These are phyloP conservation scores for Procambarus clarkii DNA, from an alignment of 1,140 invertebrate species.

Conservation along the genomic window DNA sequence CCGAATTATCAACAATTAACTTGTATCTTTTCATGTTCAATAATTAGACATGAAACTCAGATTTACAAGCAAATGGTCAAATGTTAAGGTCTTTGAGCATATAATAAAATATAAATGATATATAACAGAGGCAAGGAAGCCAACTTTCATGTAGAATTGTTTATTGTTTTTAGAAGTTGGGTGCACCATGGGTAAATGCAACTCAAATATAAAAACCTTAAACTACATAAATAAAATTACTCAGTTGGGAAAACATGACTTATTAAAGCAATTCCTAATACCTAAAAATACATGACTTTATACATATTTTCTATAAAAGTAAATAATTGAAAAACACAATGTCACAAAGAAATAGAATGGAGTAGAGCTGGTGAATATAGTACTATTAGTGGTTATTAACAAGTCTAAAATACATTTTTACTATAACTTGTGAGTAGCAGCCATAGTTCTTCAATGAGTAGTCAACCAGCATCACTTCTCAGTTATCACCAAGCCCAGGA, in stretches of 20 bases:
- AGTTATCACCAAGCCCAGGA: slow-evolving; percentile 33
- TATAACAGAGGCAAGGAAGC: slow-evolving; percentile 29
- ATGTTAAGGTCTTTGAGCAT: slow-evolving; percentile 56
- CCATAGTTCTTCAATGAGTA: slow-evolving; percentile 27
- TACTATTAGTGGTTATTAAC: slow-evolving; percentile 68
- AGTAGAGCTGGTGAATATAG: slow-evolving; percentile 63
- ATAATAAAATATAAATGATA: slow-evolving; percentile 56
- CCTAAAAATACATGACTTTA: slow-evolving; percentile 62
- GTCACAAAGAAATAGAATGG: slow-evolving; percentile 55
- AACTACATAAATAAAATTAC: slow-evolving; percentile 65
- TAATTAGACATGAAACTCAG: slow-evolving; percentile 41
- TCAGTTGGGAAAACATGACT: slow-evolving; percentile 54
- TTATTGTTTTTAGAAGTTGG: slow-evolving; percentile 15
- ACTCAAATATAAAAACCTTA: slow-evolving; percentile 62
- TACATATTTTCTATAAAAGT: slow-evolving; percentile 59
- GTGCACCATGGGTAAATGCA: slow-evolving; percentile 63
- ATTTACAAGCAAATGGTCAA: slow-evolving; percentile 31
- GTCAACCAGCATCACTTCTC: slow-evolving; percentile 20
- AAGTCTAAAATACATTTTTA: slow-evolving; percentile 64
- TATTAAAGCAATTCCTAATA: slow-evolving; percentile 48
- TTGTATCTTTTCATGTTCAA: slow-evolving; percentile 19
- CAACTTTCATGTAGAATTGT: slow-evolving; percentile 33
- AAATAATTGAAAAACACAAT: slow-evolving; percentile 41
- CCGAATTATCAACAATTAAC: slow-evolving; percentile 32
- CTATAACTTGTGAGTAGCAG: slow-evolving; percentile 66